Evolutionary conservation across 1,140 invertebrate species (phyloP), one percentile per base, ranked within the genome.

Genomic region (Magallana angulata): DNA sequence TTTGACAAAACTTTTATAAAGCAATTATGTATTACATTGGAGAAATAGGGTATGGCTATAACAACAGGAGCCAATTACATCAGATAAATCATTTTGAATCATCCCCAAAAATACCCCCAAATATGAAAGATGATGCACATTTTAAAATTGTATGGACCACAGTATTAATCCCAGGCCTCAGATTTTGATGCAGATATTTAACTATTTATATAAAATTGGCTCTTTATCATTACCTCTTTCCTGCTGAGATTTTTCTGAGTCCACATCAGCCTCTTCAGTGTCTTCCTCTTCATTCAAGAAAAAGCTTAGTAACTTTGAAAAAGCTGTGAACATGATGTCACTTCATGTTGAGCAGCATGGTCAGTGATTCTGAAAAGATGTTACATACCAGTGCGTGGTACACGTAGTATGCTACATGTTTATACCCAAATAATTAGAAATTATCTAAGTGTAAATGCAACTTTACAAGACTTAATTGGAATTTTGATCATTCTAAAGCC

Each of bases 251-350:
- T 12, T 30, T 30, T 30, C 24, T 24, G 24, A 24, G 24, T 24
- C n/a, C 12, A 0, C 68, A 30, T 76, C 24, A 24, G 18, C 0
- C 24, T 76, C 68, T 76, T 18, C 6, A 36, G 8, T 12, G 6
- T 76, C 68, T 30, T 76, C 68, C 14, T 76, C 68, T 5, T 76
- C 68, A 76, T 76, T 76, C 24, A 76, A 76, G 36, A 76, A 36
- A 12, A 76, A 76, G 24, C 24, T 76, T 14, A 76, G 4, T 12
- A 76, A 36, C 36, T 76, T 76, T 18, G 68, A 18, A 30, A 76
- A 76, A 30, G 24, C 68, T 11, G 68, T 30, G 12, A 76, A 76
- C 68, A 76, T 76, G 7, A 30, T 76, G 18, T 48, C 64, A 11
- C 30, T 71, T 7, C 18, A 9, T 7, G 18, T 8, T 24, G 16